These are phyloP conservation scores for Gonatopus flavifemur DNA, from an alignment of 1,140 invertebrate species.

Conservation along the genomic window DNA sequence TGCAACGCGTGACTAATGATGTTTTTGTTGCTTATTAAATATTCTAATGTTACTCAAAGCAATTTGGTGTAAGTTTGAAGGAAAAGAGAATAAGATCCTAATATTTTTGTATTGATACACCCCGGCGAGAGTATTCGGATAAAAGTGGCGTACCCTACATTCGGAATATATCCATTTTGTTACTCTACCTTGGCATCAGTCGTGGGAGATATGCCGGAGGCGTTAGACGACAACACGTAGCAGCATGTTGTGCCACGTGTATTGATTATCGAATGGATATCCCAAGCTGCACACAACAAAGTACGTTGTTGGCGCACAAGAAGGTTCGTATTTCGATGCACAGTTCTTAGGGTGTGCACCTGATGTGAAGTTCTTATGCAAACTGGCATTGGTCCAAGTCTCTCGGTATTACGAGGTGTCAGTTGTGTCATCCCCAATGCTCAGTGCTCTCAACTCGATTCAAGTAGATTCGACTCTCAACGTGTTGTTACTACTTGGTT, in stretches of 20 bases:
- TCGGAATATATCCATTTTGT: no score
- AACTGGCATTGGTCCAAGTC: slow-evolving; percentile 50
- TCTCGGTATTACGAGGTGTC: slow-evolving; percentile 53
- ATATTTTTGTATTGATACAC: no score
- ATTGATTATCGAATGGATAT: slow-evolving; percentile 42
- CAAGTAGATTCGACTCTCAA: slow-evolving; percentile 21
- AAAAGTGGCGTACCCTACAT: no score
- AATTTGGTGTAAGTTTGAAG: no score
- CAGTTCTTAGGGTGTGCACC: slow-evolving; percentile 29
- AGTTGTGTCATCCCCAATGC: slow-evolving; percentile 41
- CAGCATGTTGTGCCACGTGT: slow-evolving; percentile 32
- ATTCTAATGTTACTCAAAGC: no score
- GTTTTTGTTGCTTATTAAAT: no score
- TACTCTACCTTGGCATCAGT: slow-evolving; percentile 19
- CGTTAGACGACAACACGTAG: no score
- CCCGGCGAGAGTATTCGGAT: no score
- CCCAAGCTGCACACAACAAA: slow-evolving; percentile 13
- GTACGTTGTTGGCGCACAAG: slow-evolving; percentile 17
- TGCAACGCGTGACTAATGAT: no score
- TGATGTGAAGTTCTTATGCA: slow-evolving; percentile 53
- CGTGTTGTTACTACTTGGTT: slow-evolving; percentile 18
- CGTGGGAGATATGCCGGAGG: no score
- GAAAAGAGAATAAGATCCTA: no score
- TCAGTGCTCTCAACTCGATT: slow-evolving; percentile 31
- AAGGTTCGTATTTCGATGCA: slow-evolving; percentile 21